Conservation (phyloP, 2,797 vertebrate species). For the Okamejei kenojei region DNA sequence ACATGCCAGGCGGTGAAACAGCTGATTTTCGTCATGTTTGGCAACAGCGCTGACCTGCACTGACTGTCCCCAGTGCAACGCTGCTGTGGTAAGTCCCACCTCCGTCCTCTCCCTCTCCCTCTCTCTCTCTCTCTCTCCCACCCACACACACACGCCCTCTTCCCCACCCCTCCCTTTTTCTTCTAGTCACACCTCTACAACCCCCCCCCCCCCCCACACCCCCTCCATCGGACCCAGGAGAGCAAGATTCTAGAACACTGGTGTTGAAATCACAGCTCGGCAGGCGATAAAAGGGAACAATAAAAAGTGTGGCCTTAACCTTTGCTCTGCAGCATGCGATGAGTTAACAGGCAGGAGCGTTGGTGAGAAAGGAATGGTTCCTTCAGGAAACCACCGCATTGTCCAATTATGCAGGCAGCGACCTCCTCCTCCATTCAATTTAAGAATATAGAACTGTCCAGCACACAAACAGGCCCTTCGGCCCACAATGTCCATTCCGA, state of each 20-base stretch:
- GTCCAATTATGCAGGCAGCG: background rate
- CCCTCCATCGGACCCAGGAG: background rate
- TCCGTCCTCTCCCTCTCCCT: background rate
- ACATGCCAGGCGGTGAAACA: background rate
- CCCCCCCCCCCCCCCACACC: too few species aligned
- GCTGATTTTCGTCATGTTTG: background rate
- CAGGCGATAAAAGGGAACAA: background rate
- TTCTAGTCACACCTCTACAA: too few species aligned
- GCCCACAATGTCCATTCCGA: too few species aligned
- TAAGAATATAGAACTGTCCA: too few species aligned
- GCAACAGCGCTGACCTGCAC: background rate
- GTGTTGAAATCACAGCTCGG: background rate
- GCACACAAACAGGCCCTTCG: too few species aligned
- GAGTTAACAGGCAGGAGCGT: background rate
- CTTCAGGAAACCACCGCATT: background rate
- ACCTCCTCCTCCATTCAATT: too few species aligned
- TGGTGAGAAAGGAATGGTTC: too few species aligned
- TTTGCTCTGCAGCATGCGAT: background rate
- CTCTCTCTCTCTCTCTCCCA: rapidly evolving
- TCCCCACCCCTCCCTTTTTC: background rate
- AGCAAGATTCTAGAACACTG: background rate
- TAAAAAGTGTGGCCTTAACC: conserved; percentile 14
- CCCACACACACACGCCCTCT: background rate
- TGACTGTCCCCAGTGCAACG: too few species aligned
- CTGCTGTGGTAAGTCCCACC: background rate